phyloP scores from a whole-genome alignment of 2,113 vertebrate species.

The Coptodon rendalli region DNA sequence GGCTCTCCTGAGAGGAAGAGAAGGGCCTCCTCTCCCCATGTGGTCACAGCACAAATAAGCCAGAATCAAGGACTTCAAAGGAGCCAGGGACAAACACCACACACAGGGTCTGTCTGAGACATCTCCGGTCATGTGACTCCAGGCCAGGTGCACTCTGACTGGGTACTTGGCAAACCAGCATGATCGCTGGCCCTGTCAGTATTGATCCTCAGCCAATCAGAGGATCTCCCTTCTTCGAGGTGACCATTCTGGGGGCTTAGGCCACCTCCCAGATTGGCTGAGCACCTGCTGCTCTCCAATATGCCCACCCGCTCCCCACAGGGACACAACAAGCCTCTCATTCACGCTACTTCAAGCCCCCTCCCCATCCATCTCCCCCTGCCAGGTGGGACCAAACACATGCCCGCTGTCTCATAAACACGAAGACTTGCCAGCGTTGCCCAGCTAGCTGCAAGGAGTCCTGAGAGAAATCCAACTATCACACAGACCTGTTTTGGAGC shows the following conservation, averaged over 20 bases:
- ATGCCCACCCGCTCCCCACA: constrained; percentile 66
- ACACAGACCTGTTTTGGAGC: not conserved
- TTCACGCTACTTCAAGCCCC: constrained; percentile 44
- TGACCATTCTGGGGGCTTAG: constrained; percentile 33
- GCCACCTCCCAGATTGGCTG: constrained; percentile 49
- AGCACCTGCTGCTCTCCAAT: constrained; percentile 73
- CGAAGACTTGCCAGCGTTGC: constrained; percentile 43
- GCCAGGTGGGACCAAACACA: constrained; percentile 69
- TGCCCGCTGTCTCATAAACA: constrained; percentile 64
- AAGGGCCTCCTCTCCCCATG: constrained; percentile 24
- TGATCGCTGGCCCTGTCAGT: constrained; percentile 40
- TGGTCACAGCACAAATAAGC: constrained; percentile 36
- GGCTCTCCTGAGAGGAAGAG: constrained; percentile 38
- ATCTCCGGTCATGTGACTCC: constrained; percentile 64
- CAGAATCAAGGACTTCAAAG: constrained; percentile 57
- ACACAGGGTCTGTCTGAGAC: constrained; percentile 54
- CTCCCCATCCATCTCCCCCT: constrained; percentile 21
- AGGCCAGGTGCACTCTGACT: constrained; percentile 62
- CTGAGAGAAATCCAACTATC: constrained; percentile 41
- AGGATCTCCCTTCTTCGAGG: constrained; percentile 23
- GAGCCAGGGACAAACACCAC: constrained; percentile 32
- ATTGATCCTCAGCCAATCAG: constrained; percentile 59
- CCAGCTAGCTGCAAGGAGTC: constrained; percentile 25
- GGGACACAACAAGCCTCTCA: constrained; percentile 64
- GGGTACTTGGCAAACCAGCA: constrained; percentile 44